Evolutionary conservation across 2,888 invertebrate genomes (phyloP).

Genomic region (Melinopterus prodromus): DNA sequence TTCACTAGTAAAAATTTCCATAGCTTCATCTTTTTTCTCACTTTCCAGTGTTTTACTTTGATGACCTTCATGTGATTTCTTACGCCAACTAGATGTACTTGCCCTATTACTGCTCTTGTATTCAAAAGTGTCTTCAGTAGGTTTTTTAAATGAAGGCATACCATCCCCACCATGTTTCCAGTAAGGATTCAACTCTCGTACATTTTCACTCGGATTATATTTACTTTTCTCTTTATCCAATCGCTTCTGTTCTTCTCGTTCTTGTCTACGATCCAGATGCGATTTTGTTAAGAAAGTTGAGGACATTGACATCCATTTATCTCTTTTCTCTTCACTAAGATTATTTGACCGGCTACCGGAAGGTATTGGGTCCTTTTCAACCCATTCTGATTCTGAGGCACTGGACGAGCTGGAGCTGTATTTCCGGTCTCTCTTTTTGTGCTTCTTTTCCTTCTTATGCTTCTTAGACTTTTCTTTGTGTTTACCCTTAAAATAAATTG

Average conservation of each 20-base stretch:
- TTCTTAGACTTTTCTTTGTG: conserved; percentile 46
- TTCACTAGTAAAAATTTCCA: conserved; percentile 22
- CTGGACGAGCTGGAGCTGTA: conserved; percentile 46
- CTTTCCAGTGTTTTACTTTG: background rate
- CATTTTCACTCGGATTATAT: conserved; percentile 76
- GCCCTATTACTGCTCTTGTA: conserved; percentile 21
- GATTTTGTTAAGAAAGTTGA: conserved; percentile 50
- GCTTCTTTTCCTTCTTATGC: conserved; percentile 58
- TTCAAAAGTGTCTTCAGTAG: conserved; percentile 44
- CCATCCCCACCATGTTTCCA: conserved; percentile 92
- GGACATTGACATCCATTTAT: conserved; percentile 82
- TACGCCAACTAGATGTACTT: conserved; percentile 39
- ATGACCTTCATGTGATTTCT: conserved; percentile 34
- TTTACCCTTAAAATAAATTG: conserved; percentile 45
- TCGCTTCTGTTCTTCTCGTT: conserved; percentile 62
- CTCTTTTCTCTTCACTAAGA: conserved; percentile 58
- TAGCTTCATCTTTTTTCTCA: conserved; percentile 26
- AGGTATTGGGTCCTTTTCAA: conserved; percentile 61
- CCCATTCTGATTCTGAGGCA: conserved; percentile 66
- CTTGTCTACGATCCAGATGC: conserved; percentile 59
- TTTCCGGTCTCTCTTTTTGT: conserved; percentile 58
- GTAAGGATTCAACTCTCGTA: conserved; percentile 87
- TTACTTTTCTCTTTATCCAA: conserved; percentile 65
- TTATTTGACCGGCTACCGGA: background rate
- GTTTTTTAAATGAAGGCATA: conserved; percentile 68